Evolutionary conservation across 2,888 invertebrate species (phyloP).

Genomic region (Dasypogon diadema): DNA sequence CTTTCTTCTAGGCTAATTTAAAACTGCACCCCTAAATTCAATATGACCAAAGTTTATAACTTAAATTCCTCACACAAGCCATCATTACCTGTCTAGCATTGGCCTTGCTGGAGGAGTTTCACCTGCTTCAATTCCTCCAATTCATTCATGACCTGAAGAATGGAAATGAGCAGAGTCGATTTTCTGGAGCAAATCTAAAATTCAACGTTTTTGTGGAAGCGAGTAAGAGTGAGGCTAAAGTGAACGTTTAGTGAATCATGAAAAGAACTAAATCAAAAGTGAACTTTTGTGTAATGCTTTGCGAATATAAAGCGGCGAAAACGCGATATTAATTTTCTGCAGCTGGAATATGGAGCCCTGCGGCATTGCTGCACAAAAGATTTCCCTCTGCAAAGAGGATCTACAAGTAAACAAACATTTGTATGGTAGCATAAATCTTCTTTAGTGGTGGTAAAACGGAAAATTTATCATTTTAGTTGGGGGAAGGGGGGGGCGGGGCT

Average conservation of each 20-base stretch:
- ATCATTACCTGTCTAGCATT: no score
- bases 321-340: constrained; percentile 6
- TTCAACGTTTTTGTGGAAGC: not conserved
- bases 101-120: not conserved
- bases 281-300: not conserved
- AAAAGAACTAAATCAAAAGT: constrained; percentile 28
- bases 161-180: not conserved
- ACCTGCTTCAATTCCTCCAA: not conserved
- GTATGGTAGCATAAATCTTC: constrained; percentile 16
- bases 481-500: not conserved
- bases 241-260: constrained; percentile 25
- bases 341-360: constrained; percentile 15
- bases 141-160: not conserved
- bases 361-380: constrained; percentile 3
- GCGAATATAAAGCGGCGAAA: constrained; percentile 9
- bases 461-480: constrained; percentile 24
- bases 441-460: constrained; percentile 16
- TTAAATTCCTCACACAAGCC: no score
- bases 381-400: constrained; percentile 2
- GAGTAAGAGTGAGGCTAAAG: not conserved
- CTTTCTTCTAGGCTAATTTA: no score
- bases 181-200: not conserved
- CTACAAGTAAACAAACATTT: constrained; percentile 40
- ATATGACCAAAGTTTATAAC: no score
- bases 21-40: no score